A percentile compares a stretch with the other conserved stretches of the same genome.
These are phyloP conservation scores for Tipula lateralis DNA, from an alignment of 2,888 invertebrate species.

Conservation along the genomic window DNA sequence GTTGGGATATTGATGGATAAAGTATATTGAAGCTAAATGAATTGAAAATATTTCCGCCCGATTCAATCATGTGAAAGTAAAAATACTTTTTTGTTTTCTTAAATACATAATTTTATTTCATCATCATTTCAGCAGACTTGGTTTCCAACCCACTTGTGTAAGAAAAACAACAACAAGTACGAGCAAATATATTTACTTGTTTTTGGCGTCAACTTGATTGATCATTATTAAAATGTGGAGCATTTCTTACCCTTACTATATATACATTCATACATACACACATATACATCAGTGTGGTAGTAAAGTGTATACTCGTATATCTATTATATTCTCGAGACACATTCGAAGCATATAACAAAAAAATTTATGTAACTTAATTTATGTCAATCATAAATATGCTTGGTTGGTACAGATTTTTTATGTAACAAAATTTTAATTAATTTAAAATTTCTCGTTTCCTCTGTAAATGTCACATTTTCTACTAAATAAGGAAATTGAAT, in stretches of 20 bases:
- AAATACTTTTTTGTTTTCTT: neutral
- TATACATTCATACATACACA: neutral
- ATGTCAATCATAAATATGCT: neutral
- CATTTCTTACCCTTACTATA: neutral
- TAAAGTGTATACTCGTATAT: neutral
- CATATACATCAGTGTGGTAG: no score
- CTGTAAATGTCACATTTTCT: neutral
- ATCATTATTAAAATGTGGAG: constrained; percentile 11
- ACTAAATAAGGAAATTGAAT: constrained; percentile 1
- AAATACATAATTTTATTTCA: neutral
- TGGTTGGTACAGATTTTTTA: neutral
- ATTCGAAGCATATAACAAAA: neutral
- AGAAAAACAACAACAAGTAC: neutral
- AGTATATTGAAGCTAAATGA: neutral
- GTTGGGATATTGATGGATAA: neutral
- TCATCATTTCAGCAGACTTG: neutral
- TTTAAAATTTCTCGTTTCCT: neutral
- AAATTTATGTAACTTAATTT: neutral
- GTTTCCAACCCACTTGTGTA: neutral
- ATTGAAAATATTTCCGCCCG: neutral
- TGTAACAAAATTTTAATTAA: neutral
- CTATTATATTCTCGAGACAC: neutral
- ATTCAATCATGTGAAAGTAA: neutral
- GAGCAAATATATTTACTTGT: neutral
- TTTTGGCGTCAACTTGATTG: constrained; percentile 15